phyloP scores from a whole-genome alignment of 2,888 invertebrate species.

The Iphiclides podalirius region DNA sequence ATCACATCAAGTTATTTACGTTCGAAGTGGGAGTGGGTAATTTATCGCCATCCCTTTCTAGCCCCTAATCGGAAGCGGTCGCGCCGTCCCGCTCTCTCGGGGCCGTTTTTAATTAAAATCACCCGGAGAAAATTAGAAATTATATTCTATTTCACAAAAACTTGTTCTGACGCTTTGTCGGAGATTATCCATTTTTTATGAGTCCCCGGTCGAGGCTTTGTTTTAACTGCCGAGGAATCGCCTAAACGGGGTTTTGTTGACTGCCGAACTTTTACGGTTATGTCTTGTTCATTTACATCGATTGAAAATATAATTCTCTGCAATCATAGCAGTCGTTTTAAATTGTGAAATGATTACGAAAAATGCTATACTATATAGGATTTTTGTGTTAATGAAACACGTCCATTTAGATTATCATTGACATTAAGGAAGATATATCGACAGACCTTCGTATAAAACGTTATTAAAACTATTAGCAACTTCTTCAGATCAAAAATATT shows the following conservation, averaged over 20 bases:
- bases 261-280: constrained; percentile 59
- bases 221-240: constrained; percentile 72
- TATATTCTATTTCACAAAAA: constrained; percentile 80
- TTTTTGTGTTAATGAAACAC: too few species aligned
- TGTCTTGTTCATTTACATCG: constrained; percentile 68
- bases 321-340: constrained; percentile 26
- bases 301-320: constrained; percentile 52
- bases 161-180: constrained; percentile 76
- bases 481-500: too few species aligned
- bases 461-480: too few species aligned
- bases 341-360: constrained; percentile 5
- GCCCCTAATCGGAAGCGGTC: constrained; percentile 47
- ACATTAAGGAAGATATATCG: too few species aligned
- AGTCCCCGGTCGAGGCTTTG: constrained; percentile 72
- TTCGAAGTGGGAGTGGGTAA: constrained; percentile 66
- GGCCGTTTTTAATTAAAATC: constrained; percentile 80
- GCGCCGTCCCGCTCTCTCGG: constrained; percentile 65
- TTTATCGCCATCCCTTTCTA: constrained; percentile 71
- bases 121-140: constrained; percentile 79
- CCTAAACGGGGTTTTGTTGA: constrained; percentile 65
- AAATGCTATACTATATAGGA: too few species aligned
- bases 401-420: too few species aligned
- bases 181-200: constrained; percentile 79
- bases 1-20: constrained; percentile 80
- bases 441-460: too few species aligned